phyloP scores from a whole-genome alignment of 23 tunicate genomes.

The Corella eumyota region DNA sequence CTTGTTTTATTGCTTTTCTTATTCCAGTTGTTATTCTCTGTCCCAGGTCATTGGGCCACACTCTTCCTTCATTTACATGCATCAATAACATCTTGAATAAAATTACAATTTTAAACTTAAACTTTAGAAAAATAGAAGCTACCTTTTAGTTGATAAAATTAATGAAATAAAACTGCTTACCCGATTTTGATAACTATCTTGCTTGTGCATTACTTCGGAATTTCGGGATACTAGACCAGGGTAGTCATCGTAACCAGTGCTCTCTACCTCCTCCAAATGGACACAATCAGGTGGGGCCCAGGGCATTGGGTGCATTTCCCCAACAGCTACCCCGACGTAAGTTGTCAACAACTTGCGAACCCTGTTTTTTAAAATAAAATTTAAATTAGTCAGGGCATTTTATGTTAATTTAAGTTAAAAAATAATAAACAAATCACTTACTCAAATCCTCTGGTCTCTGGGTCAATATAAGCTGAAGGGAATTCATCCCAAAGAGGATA shows the following conservation, averaged over 20 bases:
- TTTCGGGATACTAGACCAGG: constrained; percentile 21
- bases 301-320: constrained; percentile 59
- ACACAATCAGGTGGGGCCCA: constrained; percentile 73
- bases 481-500: constrained; percentile 72
- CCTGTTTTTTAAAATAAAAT: constrained; percentile 16
- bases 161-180: too few species aligned
- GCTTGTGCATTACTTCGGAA: constrained; percentile 29
- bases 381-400: background rate
- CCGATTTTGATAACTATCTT: constrained; percentile 36
- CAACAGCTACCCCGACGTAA: constrained; percentile 39
- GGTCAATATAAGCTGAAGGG: constrained; percentile 82
- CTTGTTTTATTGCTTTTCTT: constrained; percentile 20
- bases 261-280: constrained; percentile 27
- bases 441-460: constrained; percentile 76
- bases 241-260: constrained; percentile 31
- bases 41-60: constrained; percentile 89
- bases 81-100: constrained; percentile 45
- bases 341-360: constrained; percentile 62
- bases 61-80: constrained; percentile 73
- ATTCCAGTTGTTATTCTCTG: constrained; percentile 58
- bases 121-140: too few species aligned
- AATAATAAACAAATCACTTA: constrained; percentile 5
- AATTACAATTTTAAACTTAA: too few species aligned
- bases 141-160: too few species aligned
- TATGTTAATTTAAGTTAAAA: background rate